Evolutionary conservation across 2,888 invertebrate genomes (phyloP), one percentile per base, ranked within the genome.

Genomic region (Clivina fossor): DNA sequence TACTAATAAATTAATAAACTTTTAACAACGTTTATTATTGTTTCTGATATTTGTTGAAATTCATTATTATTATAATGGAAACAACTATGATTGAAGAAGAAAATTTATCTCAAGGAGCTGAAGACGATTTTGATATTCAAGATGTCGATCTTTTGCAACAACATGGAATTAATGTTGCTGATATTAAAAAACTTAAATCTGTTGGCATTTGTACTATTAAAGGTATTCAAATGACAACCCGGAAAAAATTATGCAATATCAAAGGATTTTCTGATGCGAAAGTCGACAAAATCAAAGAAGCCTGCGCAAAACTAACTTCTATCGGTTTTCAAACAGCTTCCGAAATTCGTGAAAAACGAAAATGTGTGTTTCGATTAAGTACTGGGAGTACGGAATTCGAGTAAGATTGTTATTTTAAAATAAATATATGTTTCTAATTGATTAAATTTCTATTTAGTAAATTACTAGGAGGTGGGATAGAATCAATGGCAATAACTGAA

Each of bases 401-500:
- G 88, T 88, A 78, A 81, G 81, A 40, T 13, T 43, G 20, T 44
- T 48, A 28, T 46, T 32, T 28, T 24, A 18, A 18, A 47, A 20
- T 15, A 28, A 15, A 16, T 35, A 54, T 13, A 30, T 30, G 48
- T 24, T 47, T 24, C 38, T 46, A 26, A 53, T 18, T 30, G 4
- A 44, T 18, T 19, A 44, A 48, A 38, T 51, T 30, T 47, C 54
- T 49, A 68, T 72, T 60, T 63, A 89, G 89, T 67, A 86, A 85
- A 69, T 73, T 90, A 19, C 69, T 90, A 38, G 88, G 86, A 3
- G 89, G 90, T 20, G 90, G 90, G 0, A 78, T 90, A 47, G 90
- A 90, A 73, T 89, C 89, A 4, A 90, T 89, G 88, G 80, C 88
- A 0, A 89, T 90, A 48, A 90, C 90, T 0, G 90, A 90, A 76